Evolutionary conservation across 2,888 invertebrate genomes (phyloP).

Genomic region (Pollenia angustigena): DNA sequence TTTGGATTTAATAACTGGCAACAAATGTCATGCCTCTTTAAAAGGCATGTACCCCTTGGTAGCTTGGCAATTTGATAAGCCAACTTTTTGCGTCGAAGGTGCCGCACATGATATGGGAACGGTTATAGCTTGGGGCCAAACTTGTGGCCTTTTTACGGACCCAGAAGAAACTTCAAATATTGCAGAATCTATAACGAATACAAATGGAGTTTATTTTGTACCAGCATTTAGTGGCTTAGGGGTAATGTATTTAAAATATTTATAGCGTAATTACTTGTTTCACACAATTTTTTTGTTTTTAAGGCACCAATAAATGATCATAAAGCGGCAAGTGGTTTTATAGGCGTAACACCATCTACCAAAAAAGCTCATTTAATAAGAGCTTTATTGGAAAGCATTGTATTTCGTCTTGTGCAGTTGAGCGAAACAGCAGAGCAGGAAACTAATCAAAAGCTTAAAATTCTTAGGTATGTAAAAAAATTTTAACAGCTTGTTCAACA

Average conservation of each 20-base stretch:
- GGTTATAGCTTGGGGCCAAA: conserved; percentile 93
- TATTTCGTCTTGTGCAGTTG: conserved; percentile 91
- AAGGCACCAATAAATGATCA: conserved; percentile 96
- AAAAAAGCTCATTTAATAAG: conserved; percentile 91
- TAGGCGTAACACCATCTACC: conserved; percentile 88
- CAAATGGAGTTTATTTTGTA: conserved; percentile 93
- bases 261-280: not conserved
- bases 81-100: conserved; percentile 93
- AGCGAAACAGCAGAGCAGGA: conserved; percentile 90
- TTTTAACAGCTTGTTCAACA: not conserved
- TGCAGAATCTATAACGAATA: conserved; percentile 88
- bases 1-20: conserved; percentile 92
- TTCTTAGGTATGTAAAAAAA: conserved; percentile 86
- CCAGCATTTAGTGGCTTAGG: conserved; percentile 96
- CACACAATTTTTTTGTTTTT: conserved; percentile 41
- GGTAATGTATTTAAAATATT: conserved; percentile 85
- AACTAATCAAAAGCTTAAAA: conserved; percentile 86
- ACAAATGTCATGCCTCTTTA: conserved; percentile 90
- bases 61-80: conserved; percentile 88
- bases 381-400: conserved; percentile 93
- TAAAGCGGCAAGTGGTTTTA: conserved; percentile 92
- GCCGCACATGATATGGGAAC: conserved; percentile 95
- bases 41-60: conserved; percentile 96
- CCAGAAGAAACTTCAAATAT: conserved; percentile 88
- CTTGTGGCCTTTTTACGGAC: conserved; percentile 87